Percentiles rank a stretch among this genome's conserved stretches.
Conservation (phyloP, 2,113 vertebrate genomes). For the Vidua macroura region DNA sequence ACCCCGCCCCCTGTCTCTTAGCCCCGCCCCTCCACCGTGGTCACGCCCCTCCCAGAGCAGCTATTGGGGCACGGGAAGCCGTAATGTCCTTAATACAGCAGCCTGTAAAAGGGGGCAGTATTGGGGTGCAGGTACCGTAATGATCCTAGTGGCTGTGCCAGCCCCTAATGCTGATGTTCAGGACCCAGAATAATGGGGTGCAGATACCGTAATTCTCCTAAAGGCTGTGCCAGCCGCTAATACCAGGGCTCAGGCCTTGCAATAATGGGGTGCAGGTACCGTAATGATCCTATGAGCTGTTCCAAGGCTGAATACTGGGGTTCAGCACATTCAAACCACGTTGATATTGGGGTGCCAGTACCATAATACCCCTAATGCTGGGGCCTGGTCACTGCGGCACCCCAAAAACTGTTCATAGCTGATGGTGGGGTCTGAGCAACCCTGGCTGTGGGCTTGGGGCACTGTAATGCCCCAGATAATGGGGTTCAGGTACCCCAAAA, state of each 20-base stretch:
- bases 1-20: rapidly evolving
- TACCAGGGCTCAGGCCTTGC: background rate
- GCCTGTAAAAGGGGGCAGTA: background rate
- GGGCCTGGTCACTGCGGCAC: no score
- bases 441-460: background rate
- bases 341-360: rapidly evolving
- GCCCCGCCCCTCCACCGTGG: rapidly evolving
- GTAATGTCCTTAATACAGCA: background rate
- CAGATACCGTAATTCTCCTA: background rate
- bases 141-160: background rate
- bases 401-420: background rate
- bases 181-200: background rate
- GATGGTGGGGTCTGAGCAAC: no score
- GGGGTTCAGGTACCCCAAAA: background rate
- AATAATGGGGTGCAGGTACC: background rate
- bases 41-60: background rate
- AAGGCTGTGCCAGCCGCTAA: background rate
- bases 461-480: no score
- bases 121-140: background rate
- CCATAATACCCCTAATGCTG: no score
- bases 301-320: background rate
- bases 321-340: background rate
- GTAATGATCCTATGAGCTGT: rapidly evolving
- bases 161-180: no score
- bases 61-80: background rate